phyloP scores from a whole-genome alignment of 1,140 invertebrate genomes.

The Drusus annulatus region DNA sequence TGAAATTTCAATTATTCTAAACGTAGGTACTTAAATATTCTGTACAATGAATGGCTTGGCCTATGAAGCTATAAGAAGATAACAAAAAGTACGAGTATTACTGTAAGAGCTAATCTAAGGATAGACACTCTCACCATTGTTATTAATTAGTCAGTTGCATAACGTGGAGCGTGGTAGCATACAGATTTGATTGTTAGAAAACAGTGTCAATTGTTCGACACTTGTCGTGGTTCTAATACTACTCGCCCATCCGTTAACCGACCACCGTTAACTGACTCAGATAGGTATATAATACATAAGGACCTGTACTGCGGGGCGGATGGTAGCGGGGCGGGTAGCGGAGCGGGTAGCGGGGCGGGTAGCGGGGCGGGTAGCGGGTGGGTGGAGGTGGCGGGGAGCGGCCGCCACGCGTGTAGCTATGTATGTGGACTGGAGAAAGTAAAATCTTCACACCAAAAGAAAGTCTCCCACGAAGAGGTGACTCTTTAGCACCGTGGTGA shows the following conservation, averaged over 20 bases:
- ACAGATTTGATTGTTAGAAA: too few relatives aligned
- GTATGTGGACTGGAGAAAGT: constrained; percentile 65
- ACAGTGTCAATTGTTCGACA: too few relatives aligned
- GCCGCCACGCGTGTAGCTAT: constrained; percentile 43
- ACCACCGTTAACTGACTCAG: too few relatives aligned
- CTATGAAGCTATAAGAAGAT: too few relatives aligned
- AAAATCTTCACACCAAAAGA: constrained; percentile 63
- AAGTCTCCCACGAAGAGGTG: constrained; percentile 55
- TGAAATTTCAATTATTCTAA: background rate
- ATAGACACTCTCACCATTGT: too few relatives aligned
- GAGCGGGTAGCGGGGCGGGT: constrained; percentile 12
- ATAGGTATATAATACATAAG: background rate
- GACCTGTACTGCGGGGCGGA: background rate
- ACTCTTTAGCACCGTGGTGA: constrained; percentile 14
- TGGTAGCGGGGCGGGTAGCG: constrained; percentile 12
- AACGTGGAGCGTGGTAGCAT: too few relatives aligned
- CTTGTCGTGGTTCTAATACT: background rate
- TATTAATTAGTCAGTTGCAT: too few relatives aligned
- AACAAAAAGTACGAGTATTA: too few relatives aligned
- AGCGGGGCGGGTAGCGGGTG: constrained; percentile 6
- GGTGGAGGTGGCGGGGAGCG: constrained; percentile 40
- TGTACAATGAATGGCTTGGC: too few relatives aligned
- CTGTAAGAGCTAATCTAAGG: too few relatives aligned
- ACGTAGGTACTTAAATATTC: too few relatives aligned
- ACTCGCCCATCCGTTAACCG: too few relatives aligned